Evolutionary conservation across 53 echinoderm and acorn worm genomes (phyloP).

Genomic region (Temnopleurus reevesii): DNA sequence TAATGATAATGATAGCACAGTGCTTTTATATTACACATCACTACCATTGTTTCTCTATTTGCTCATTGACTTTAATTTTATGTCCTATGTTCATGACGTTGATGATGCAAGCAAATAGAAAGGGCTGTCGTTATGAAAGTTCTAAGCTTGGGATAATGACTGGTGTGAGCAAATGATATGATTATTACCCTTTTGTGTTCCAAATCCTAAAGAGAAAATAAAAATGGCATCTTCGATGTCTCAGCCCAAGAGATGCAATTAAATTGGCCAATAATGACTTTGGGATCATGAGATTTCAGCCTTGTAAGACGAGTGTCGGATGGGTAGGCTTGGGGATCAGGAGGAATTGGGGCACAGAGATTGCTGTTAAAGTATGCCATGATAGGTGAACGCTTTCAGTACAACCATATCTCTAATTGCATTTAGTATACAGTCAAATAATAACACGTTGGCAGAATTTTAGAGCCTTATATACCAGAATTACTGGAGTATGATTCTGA

Average conservation of each 20-base stretch:
- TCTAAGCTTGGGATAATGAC: background rate
- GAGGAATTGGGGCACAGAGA: background rate
- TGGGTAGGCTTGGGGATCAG: background rate
- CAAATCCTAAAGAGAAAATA: background rate
- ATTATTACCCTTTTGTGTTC: background rate
- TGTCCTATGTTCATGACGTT: too few species aligned
- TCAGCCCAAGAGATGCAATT: background rate
- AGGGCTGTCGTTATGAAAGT: background rate
- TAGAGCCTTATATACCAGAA: too few species aligned
- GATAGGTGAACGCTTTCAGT: too few species aligned
- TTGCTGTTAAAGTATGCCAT: background rate
- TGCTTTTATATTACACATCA: too few species aligned
- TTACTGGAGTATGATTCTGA: too few species aligned
- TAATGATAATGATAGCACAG: too few species aligned
- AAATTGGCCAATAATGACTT: background rate
- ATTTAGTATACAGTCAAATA: too few species aligned
- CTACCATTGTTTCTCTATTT: too few species aligned
- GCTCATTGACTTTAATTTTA: too few species aligned
- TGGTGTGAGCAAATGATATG: background rate
- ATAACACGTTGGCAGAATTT: too few species aligned
- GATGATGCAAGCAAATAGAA: too few species aligned
- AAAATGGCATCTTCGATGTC: background rate
- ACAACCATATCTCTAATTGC: too few species aligned
- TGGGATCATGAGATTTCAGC: slow-evolving; percentile 10
- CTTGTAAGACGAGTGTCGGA: background rate